Base-by-base conservation (phyloP, 2,888 invertebrate species). In the Ametastegia equiseti region DNA sequence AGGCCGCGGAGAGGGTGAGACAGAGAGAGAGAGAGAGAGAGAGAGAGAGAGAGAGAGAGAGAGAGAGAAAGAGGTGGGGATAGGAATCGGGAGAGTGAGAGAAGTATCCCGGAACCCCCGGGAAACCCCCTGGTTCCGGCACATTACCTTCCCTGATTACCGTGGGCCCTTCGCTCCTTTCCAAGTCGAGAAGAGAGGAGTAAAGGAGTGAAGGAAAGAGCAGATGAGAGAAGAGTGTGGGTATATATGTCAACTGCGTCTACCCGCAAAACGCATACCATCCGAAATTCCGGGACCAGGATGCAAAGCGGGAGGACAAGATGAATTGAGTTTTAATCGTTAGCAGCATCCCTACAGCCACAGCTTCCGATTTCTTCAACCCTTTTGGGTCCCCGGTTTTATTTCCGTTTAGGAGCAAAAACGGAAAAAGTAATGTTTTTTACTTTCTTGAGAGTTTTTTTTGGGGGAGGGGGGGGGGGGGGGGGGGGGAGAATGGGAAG, bases 91-190 rank as follows among this genome's bases (percentile, higher is more conserved):
- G 71, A 36, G 71, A 80, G 75, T 75, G 80, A 45, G 69, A 54
- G 69, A 47, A 50, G 50, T 65, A 39, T 57, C 67, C 79, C 65
- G 65, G 78, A 67, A 63, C 80, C 73, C 81, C 63, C 75, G 50
- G 50, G 39, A 78, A 71, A 75, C 57, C 75, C 84, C 81, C 84
- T 86, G 88, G 91, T 91, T 91, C 90, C 90, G 89, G 90, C 88
- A 90, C 91, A 91, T 91, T 91, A 91, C 91, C 91, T 89, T 86
- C 89, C 87, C 91, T 91, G 91, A 91, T 91, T 91, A 91, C 91
- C 88, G 89, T 86, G 84, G n/a, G 86, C 86, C 88, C 87, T 84
- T 75, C 75, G 45, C 47, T 47, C 7, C n/a, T n/a, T n/a, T n/a
- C n/a, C n/a, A n/a, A n/a, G n/a, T n/a, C n/a, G n/a, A n/a, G n/a